Evolutionary conservation across 2,113 vertebrate species (phyloP).

Genomic region (Chionomys nivalis): DNA sequence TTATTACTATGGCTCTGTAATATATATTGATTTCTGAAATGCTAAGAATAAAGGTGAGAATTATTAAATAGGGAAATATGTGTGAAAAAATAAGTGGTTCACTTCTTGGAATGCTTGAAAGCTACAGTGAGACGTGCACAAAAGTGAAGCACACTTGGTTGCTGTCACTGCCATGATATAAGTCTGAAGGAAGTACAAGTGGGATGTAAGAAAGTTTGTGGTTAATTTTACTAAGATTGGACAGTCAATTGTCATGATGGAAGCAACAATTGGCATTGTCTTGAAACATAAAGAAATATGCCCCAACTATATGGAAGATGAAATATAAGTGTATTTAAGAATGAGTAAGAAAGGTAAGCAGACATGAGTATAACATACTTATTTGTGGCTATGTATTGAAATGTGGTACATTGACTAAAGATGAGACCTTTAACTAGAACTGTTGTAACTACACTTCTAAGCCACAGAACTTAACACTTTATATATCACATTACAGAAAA

Average conservation of each 20-base stretch:
- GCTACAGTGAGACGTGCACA: neutral
- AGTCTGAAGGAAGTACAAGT: neutral
- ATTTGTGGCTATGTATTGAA: neutral
- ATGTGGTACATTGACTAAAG: neutral
- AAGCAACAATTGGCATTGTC: slow-evolving; percentile 19
- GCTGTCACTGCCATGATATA: neutral
- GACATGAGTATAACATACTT: neutral
- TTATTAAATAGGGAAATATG: neutral
- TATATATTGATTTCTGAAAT: neutral
- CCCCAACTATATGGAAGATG: neutral
- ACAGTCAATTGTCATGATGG: neutral
- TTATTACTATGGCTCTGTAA: neutral
- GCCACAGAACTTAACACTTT: neutral
- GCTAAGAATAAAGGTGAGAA: neutral
- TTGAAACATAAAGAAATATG: neutral
- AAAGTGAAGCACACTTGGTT: neutral
- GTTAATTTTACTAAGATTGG: neutral
- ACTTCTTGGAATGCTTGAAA: slow-evolving; percentile 16
- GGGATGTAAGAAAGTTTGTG: neutral
- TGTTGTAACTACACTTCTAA: neutral
- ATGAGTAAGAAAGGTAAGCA: neutral
- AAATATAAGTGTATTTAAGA: slow-evolving; percentile 1
- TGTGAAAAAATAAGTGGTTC: neutral
- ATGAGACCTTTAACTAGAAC: neutral
- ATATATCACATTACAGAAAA: neutral